phyloP scores from a whole-genome alignment of 2,113 vertebrate genomes.

The Tauraco erythrolophus region DNA sequence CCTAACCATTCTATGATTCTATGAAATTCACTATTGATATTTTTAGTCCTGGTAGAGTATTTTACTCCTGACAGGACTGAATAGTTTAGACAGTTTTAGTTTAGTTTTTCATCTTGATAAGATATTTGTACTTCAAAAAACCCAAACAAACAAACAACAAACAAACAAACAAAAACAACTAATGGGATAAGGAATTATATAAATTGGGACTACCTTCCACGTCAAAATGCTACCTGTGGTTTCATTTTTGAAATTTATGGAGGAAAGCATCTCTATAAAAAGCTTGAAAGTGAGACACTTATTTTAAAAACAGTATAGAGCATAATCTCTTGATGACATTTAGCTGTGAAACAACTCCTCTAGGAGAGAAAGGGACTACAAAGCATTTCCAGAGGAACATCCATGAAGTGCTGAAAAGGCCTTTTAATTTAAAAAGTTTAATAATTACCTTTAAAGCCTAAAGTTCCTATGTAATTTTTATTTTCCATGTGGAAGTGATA shows the following conservation, averaged over 20 bases:
- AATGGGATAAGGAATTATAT: neutral
- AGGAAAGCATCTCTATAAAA: neutral
- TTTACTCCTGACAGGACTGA: neutral
- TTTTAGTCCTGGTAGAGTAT: neutral
- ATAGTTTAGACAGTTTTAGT: neutral
- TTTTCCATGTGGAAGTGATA: neutral
- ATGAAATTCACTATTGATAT: rapidly evolving
- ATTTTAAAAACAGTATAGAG: neutral
- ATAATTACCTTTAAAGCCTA: neutral
- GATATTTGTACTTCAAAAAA: neutral
- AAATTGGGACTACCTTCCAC: neutral
- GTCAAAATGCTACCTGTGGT: neutral
- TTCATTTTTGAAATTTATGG: neutral
- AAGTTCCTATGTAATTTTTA: neutral
- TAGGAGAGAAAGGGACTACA: neutral
- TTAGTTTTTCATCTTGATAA: neutral
- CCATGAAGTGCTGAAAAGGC: neutral
- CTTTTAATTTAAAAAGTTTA: neutral
- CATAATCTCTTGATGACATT: neutral
- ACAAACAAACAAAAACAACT: no score
- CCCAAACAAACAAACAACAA: no score
- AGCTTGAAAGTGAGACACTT: neutral
- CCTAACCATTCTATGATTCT: no score
- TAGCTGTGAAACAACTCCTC: neutral
- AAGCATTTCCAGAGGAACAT: neutral